Evolutionary conservation across 2,888 invertebrate genomes (phyloP), one percentile per base, ranked within the genome.

Genomic region (Enoplolaimus lenunculus): DNA sequence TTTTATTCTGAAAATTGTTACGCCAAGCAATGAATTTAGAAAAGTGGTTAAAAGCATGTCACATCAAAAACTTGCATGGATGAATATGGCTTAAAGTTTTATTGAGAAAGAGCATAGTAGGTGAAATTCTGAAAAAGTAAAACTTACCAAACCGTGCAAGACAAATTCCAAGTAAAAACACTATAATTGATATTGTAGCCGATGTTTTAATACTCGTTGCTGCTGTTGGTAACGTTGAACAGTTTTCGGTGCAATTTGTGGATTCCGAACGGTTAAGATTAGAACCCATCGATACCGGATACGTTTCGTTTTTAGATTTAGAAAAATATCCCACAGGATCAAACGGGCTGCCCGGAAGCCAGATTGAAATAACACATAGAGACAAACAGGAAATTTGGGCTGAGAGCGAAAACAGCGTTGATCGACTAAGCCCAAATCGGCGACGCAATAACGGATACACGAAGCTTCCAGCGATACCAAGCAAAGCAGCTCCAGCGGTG

Each of bases 271-370:
- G n/a, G n/a, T n/a, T n/a, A n/a, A n/a, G n/a, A n/a, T n/a, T n/a
- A n/a, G n/a, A n/a, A n/a, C n/a, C n/a, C n/a, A n/a, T n/a, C n/a
- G n/a, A n/a, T n/a, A n/a, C n/a, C n/a, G n/a, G n/a, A n/a, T n/a
- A n/a, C n/a, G n/a, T n/a, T n/a, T n/a, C n/a, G n/a, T n/a, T n/a
- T n/a, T n/a, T n/a, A n/a, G n/a, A n/a, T n/a, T n/a, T n/a, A 7
- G 45, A 13, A 45, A 64, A 69, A 45, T 65, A 70, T 26, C 71
- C 74, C 60, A 69, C 59, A 1, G 77, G 76, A 68, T 82, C 79
- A 76, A 84, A 85, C 1, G 82, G 82, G 70, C 82, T 83, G 29
- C 84, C 84, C 1, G 83, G 83, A 33, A 81, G 77, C 80, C 83
- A 83, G 7, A 85, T 78, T 0, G 84, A 80, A 2, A 70, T 29